These are phyloP conservation scores for Baccha elongata DNA, from an alignment of 2,888 invertebrate species.

Conservation along the genomic window DNA sequence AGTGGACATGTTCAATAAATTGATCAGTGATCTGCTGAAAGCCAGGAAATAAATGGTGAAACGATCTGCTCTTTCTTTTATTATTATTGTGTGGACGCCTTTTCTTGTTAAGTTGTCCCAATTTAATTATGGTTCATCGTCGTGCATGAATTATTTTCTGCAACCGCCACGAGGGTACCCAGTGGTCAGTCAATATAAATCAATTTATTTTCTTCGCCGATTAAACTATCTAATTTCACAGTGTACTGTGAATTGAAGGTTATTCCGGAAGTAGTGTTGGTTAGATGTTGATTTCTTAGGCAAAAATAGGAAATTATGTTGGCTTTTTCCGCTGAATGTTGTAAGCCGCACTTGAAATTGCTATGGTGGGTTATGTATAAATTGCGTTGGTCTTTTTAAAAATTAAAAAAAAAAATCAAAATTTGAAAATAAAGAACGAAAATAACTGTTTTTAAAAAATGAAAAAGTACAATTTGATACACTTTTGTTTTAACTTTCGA, in stretches of 20 bases:
- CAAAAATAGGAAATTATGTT: too few relatives aligned
- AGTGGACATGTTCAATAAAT: slow-evolving; percentile 12
- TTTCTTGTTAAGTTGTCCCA: slow-evolving; percentile 41
- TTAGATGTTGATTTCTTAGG: too few relatives aligned
- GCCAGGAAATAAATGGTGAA: slow-evolving; percentile 36
- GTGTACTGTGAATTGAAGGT: not conserved
- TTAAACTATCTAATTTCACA: not conserved
- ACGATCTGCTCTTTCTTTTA: slow-evolving; percentile 1
- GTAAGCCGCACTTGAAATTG: too few relatives aligned
- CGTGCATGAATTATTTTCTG: slow-evolving; percentile 31
- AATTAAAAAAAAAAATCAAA: too few relatives aligned
- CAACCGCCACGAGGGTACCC: not conserved
- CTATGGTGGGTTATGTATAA: too few relatives aligned
- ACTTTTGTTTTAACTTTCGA: too few relatives aligned
- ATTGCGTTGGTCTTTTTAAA: too few relatives aligned
- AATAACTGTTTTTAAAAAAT: too few relatives aligned
- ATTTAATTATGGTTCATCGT: slow-evolving; percentile 44
- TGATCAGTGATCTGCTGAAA: slow-evolving; percentile 23
- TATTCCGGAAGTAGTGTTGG: not conserved
- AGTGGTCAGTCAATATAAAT: slow-evolving; percentile 34
- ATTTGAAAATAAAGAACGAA: too few relatives aligned
- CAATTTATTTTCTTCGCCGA: slow-evolving; percentile 8
- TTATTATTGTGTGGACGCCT: not conserved
- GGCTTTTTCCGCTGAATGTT: too few relatives aligned
- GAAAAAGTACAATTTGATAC: too few relatives aligned